These are phyloP conservation scores for Aspiorhynchus laticeps DNA, from an alignment of 2,113 vertebrate genomes.

Conservation along the genomic window DNA sequence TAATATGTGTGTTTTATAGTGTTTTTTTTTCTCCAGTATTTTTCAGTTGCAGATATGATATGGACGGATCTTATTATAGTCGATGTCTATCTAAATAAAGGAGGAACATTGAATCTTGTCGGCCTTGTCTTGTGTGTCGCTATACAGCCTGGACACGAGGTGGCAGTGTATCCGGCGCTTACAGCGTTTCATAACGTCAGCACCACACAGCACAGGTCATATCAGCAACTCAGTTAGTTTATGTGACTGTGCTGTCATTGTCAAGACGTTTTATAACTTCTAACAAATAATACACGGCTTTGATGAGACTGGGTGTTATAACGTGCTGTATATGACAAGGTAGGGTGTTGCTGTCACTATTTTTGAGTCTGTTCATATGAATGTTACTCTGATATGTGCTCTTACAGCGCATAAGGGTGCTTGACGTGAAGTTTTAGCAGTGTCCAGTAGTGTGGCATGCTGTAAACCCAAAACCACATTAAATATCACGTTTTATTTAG, in stretches of 20 bases:
- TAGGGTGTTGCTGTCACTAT: neutral
- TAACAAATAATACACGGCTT: neutral
- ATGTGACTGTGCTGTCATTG: neutral
- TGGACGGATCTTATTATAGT: neutral
- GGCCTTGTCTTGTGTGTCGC: neutral
- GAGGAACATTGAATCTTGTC: neutral
- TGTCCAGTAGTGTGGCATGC: neutral
- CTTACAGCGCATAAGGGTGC: neutral
- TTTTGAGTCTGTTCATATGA: neutral
- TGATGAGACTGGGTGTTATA: neutral
- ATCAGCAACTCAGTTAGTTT: neutral
- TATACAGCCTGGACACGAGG: constrained; percentile 7
- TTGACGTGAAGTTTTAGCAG: neutral
- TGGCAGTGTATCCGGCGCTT: neutral
- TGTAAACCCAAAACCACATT: neutral
- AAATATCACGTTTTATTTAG: no score
- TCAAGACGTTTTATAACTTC: neutral
- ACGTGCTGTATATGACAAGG: neutral
- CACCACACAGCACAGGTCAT: neutral
- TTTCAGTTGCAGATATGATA: neutral
- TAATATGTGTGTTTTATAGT: neutral
- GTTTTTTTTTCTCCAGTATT: neutral
- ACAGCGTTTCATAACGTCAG: no score
- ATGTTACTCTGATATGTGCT: neutral
- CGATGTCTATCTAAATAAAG: neutral